Percentiles rank a stretch among this genome's conserved stretches.
Conservation (phyloP, 2,113 vertebrate species). For the Zosterops borbonicus region DNA sequence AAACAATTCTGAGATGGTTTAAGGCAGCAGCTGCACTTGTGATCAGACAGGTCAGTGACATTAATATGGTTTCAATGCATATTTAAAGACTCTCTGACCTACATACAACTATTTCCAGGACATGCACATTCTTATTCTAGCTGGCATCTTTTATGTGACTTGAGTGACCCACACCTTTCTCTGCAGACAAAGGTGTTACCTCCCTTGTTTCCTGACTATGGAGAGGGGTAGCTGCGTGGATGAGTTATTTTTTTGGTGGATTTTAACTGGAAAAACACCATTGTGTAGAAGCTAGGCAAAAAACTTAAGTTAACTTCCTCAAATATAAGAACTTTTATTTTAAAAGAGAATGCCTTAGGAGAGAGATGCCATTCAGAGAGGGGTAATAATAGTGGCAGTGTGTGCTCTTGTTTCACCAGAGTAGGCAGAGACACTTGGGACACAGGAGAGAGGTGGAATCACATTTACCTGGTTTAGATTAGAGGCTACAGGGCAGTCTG, state of each 20-base stretch:
- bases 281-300: not conserved
- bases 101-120: not conserved
- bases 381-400: rapidly evolving
- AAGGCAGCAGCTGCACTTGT: not conserved
- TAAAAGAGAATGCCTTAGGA: not conserved
- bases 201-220: not conserved
- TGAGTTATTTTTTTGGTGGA: not conserved
- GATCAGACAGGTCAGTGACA: conserved; percentile 39
- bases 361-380: not conserved
- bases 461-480: not conserved
- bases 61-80: conserved; percentile 40
- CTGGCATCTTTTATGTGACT: not conserved
- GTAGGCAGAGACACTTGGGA: not conserved
- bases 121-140: not conserved
- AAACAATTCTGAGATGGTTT: not conserved
- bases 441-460: rapidly evolving
- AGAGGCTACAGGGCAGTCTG: not conserved
- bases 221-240: not conserved
- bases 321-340: not conserved
- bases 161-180: not conserved
- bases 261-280: not conserved
- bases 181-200: not conserved
- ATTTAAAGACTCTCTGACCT: conserved; percentile 30
- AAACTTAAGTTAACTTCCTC: not conserved
- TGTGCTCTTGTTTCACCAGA: not conserved